Evolutionary conservation across 2,888 invertebrate species (phyloP).

Genomic region (Chrysotoxum bicinctum): DNA sequence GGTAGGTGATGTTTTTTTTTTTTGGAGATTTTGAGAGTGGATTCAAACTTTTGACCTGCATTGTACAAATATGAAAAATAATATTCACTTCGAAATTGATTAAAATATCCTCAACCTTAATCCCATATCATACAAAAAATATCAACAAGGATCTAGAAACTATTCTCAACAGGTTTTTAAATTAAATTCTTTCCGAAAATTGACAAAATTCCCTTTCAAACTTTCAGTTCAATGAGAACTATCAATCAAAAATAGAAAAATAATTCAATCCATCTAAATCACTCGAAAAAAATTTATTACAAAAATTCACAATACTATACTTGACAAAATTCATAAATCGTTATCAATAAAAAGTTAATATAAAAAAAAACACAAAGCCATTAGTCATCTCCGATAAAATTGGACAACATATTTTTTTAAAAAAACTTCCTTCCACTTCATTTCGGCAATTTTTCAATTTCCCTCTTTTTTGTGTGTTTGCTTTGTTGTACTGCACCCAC

Average conservation of each 20-base stretch:
- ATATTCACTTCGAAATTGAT: no score
- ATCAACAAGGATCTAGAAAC: no score
- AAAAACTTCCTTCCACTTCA: slow-evolving; percentile 48
- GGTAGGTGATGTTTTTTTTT: no score
- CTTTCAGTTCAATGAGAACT: neutral
- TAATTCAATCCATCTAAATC: neutral
- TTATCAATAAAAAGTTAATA: slow-evolving; percentile 10
- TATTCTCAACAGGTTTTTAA: neutral
- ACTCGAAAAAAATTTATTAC: neutral
- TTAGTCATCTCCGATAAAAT: slow-evolving; percentile 49
- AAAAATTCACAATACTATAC: neutral
- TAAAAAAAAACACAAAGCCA: slow-evolving; percentile 31
- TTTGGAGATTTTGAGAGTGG: no score
- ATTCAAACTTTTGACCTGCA: no score
- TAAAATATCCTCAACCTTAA: no score
- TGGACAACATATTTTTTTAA: slow-evolving; percentile 11
- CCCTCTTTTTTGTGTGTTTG: neutral
- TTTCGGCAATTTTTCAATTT: slow-evolving; percentile 59
- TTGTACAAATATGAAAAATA: no score
- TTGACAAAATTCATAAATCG: slow-evolving; percentile 30
- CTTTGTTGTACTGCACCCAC: neutral
- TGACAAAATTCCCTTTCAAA: neutral
- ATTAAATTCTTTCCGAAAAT: neutral
- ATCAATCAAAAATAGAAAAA: neutral
- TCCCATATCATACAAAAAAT: no score